A percentile compares a stretch with the other conserved stretches of the same genome.
Evolutionary conservation across 2,888 invertebrate genomes (phyloP).

Genomic region (Syrista parreyssii): DNA sequence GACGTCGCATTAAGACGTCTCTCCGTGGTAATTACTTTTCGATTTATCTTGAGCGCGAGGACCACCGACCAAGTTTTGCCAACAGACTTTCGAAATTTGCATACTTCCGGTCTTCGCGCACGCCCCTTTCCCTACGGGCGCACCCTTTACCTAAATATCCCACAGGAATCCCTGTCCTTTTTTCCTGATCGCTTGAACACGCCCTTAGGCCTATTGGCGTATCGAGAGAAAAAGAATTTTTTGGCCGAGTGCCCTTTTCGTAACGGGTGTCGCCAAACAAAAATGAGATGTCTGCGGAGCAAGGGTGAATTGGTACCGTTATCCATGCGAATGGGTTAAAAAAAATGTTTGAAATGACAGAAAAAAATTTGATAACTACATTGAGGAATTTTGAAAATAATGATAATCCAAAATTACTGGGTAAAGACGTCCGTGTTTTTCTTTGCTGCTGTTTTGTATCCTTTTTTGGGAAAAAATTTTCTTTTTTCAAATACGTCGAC

Average conservation of each 20-base stretch:
- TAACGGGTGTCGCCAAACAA: not conserved
- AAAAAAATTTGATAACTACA: not conserved
- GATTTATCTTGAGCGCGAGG: conserved; percentile 51
- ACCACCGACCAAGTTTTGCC: conserved; percentile 58
- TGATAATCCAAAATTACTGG: not conserved
- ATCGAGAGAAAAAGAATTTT: not conserved
- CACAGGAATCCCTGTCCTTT: conserved; percentile 17
- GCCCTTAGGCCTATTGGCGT: conserved; percentile 16
- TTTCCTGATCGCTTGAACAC: conserved; percentile 31
- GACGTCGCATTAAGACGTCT: conserved; percentile 20
- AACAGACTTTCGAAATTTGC: conserved; percentile 53
- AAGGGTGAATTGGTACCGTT: not conserved
- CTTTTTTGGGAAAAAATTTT: not conserved
- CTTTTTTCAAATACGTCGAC: not conserved
- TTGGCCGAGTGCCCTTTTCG: not conserved
- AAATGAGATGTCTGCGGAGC: not conserved
- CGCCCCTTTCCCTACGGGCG: conserved; percentile 33
- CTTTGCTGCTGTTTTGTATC: not conserved
- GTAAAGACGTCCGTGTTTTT: not conserved
- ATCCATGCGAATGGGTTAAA: not conserved
- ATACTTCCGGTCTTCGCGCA: conserved; percentile 49
- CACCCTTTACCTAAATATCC: not conserved
- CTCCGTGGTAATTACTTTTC: conserved; percentile 51
- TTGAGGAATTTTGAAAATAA: not conserved
- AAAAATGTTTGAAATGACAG: not conserved